These are phyloP conservation scores for Drosophila suboccidentalis DNA, from an alignment of 2,888 invertebrate species.

Conservation along the genomic window DNA sequence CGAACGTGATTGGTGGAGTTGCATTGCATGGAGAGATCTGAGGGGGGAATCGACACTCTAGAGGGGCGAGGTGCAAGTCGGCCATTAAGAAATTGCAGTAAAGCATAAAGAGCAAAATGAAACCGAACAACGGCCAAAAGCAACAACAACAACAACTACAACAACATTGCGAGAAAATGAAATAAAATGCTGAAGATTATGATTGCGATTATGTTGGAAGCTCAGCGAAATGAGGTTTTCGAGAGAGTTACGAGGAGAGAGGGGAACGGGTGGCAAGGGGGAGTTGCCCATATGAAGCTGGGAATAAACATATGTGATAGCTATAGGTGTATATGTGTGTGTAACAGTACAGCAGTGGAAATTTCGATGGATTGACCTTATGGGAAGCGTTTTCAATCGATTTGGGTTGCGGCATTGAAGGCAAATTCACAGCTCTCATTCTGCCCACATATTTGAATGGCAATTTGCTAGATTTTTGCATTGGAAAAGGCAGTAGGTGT, in stretches of 20 bases:
- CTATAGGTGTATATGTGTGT: not conserved
- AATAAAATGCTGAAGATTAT: constrained; percentile 84
- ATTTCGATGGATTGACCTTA: constrained; percentile 40
- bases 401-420: constrained; percentile 29
- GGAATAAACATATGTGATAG: constrained; percentile 17
- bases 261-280: not conserved
- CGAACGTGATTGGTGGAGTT: constrained; percentile 84
- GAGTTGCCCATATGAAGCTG: constrained; percentile 25
- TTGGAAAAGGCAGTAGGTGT: not conserved
- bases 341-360: constrained; percentile 3
- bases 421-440: constrained; percentile 18
- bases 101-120: constrained; percentile 80
- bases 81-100: constrained; percentile 81
- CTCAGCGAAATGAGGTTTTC: constrained; percentile 59
- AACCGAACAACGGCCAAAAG: constrained; percentile 48
- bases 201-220: constrained; percentile 79
- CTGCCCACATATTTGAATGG: not conserved
- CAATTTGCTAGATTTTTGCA: not conserved
- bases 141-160: constrained; percentile 37
- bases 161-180: constrained; percentile 78
- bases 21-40: constrained; percentile 2
- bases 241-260: not conserved
- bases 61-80: constrained; percentile 46
- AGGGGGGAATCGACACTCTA: not conserved
- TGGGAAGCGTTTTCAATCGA: constrained; percentile 44